Percentiles rank a stretch among this genome's conserved stretches.
These are phyloP conservation scores for Gallinago solitaria DNA, from an alignment of 2,797 vertebrate species.

Conservation along the genomic window DNA sequence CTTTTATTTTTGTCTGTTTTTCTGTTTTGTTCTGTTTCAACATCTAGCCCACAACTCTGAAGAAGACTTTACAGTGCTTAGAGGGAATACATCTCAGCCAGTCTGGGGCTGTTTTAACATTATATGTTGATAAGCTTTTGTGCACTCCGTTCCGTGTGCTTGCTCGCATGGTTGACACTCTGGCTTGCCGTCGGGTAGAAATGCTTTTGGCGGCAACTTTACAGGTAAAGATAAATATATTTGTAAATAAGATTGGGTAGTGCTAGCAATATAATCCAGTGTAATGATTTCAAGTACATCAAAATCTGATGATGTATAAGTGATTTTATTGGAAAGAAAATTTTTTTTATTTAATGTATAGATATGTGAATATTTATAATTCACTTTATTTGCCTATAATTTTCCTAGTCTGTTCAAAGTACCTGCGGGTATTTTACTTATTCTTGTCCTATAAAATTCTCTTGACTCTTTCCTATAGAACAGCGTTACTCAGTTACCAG, in stretches of 20 bases:
- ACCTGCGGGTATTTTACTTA: not conserved
- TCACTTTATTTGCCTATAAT: not conserved
- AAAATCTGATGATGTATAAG: not conserved
- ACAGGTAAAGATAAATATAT: conserved; percentile 79
- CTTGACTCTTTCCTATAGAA: conserved; percentile 80
- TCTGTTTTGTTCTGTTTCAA: not conserved
- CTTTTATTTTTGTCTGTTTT: not conserved
- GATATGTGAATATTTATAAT: fast-evolving
- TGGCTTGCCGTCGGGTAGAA: conserved; percentile 95
- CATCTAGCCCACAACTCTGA: conserved; percentile 89
- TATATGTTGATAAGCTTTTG: conserved; percentile 94
- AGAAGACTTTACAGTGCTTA: conserved; percentile 95
- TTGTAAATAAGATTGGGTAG: not conserved
- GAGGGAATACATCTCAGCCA: conserved; percentile 98
- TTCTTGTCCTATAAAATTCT: not conserved
- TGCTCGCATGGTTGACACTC: conserved; percentile 94
- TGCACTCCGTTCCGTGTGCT: conserved; percentile 93
- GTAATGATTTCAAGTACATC: not conserved
- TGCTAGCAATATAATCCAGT: not conserved
- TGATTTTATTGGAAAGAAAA: not conserved
- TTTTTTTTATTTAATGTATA: not conserved
- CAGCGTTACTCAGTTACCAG: conserved; percentile 90
- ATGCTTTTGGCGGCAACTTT: conserved; percentile 95
- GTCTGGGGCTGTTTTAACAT: conserved; percentile 91
- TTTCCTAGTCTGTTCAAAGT: not conserved